Conservation (phyloP, 2,113 vertebrate species). For the Paramisgurnus dabryanus region DNA sequence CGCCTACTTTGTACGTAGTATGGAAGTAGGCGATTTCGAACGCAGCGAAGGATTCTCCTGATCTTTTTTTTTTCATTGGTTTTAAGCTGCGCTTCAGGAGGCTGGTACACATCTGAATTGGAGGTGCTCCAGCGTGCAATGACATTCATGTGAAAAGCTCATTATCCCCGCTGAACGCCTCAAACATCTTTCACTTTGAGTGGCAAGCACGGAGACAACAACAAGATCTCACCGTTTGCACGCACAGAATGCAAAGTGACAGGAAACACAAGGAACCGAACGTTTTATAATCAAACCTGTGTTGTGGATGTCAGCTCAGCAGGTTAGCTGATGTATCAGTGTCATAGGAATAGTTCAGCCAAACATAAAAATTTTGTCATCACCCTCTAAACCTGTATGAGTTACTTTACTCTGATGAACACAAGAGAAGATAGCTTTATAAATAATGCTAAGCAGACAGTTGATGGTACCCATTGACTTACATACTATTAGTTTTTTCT, state of each 20-base stretch:
- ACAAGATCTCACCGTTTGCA: neutral
- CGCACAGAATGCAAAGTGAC: neutral
- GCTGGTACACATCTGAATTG: constrained; percentile 18
- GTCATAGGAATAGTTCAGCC: neutral
- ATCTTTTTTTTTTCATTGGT: neutral
- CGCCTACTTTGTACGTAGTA: too few species aligned
- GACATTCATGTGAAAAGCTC: constrained; percentile 33
- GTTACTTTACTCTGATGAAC: too few species aligned
- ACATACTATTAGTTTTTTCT: too few species aligned
- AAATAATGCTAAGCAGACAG: too few species aligned
- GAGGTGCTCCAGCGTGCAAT: neutral
- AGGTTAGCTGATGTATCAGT: neutral
- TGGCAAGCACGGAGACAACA: constrained; percentile 22
- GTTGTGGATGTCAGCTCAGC: neutral
- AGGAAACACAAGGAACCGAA: neutral
- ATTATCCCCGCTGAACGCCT: constrained; percentile 19
- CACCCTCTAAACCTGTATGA: too few species aligned
- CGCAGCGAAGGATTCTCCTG: neutral
- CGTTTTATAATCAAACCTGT: neutral
- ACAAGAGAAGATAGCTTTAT: too few species aligned
- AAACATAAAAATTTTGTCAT: too few species aligned
- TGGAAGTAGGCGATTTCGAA: too few species aligned
- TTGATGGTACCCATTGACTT: too few species aligned
- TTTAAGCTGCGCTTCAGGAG: constrained; percentile 7
- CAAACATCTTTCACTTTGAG: constrained; percentile 15